These are phyloP conservation scores for Potamilus streckersoni DNA, from an alignment of 1,140 invertebrate species.

Conservation along the genomic window DNA sequence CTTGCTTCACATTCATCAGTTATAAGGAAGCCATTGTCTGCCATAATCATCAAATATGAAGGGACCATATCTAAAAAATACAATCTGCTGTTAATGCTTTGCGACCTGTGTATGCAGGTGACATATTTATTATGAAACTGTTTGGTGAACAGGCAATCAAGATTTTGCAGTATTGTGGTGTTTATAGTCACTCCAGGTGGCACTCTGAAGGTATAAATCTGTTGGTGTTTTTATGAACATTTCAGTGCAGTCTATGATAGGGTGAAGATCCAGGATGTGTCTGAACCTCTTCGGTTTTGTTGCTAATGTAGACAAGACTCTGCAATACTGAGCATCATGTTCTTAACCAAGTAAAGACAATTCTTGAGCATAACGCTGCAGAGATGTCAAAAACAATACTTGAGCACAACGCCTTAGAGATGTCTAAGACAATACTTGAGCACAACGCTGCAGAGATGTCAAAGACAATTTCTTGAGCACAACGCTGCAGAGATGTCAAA, in stretches of 20 bases:
- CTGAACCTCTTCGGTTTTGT: slow-evolving; percentile 13
- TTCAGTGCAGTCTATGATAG: slow-evolving; percentile 23
- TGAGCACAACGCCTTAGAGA: too few relatives aligned
- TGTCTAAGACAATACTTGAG: too few relatives aligned
- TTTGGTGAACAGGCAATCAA: slow-evolving; percentile 18
- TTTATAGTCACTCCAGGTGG: slow-evolving; percentile 27
- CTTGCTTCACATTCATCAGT: slow-evolving; percentile 7
- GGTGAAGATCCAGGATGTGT: slow-evolving; percentile 14
- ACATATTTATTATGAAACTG: slow-evolving; percentile 15
- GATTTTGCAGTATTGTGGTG: slow-evolving; percentile 24
- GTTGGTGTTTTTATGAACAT: slow-evolving; percentile 20
- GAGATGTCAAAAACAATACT: slow-evolving; percentile 29
- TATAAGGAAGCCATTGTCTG: slow-evolving; percentile 26
- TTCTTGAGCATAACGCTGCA: slow-evolving; percentile 13
- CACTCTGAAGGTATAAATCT: slow-evolving; percentile 19
- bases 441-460: too few relatives aligned
- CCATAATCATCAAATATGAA: slow-evolving; percentile 17
- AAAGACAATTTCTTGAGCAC: too few relatives aligned
- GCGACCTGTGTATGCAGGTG: slow-evolving; percentile 9
- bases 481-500: too few relatives aligned
- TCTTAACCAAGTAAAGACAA: slow-evolving; percentile 20
- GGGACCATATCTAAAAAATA: slow-evolving; percentile 14
- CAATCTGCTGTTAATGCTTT: slow-evolving; percentile 22
- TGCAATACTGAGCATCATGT: slow-evolving; percentile 4
- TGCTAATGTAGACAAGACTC: slow-evolving; percentile 6